Evolutionary conservation across 1,140 invertebrate species (phyloP).

Genomic region (Dendroctonus ponderosae): DNA sequence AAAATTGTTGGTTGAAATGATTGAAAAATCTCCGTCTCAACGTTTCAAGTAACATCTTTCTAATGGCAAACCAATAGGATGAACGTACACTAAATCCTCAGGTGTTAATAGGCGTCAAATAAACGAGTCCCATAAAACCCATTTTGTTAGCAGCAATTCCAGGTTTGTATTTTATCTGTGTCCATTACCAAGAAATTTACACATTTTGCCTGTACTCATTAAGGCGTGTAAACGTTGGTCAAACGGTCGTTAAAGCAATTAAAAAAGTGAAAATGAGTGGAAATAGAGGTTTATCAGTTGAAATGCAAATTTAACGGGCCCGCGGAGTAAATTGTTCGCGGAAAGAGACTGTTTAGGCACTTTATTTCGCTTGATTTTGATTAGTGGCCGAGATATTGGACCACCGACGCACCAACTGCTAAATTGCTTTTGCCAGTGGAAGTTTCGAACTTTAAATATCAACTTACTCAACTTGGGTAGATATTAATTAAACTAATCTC

Average conservation of each 20-base stretch:
- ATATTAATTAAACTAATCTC: too few species aligned
- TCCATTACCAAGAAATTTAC: slow-evolving; percentile 21
- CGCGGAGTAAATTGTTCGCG: slow-evolving; percentile 23
- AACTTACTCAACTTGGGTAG: too few species aligned
- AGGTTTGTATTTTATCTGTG: slow-evolving; percentile 21
- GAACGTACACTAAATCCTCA: too few species aligned
- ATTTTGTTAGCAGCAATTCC: background rate
- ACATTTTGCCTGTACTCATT: slow-evolving; percentile 27
- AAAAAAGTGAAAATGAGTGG: slow-evolving; percentile 29
- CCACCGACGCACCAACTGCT: slow-evolving; percentile 13
- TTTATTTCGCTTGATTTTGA: slow-evolving; percentile 26
- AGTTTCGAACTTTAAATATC: too few species aligned
- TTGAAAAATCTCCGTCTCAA: too few species aligned
- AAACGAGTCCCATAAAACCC: too few species aligned
- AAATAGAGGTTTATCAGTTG: slow-evolving; percentile 28
- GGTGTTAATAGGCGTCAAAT: too few species aligned
- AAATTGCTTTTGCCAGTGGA: too few species aligned
- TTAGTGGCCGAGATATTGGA: slow-evolving; percentile 20
- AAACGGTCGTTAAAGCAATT: slow-evolving; percentile 30
- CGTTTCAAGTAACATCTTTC: too few species aligned
- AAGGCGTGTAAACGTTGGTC: slow-evolving; percentile 25
- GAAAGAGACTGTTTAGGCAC: slow-evolving; percentile 30
- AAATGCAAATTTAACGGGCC: slow-evolving; percentile 28
- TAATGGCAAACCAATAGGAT: too few species aligned
- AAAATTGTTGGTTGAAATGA: too few species aligned